Evolutionary conservation across 2,113 vertebrate species (phyloP).

Genomic region (Ailurus styani): DNA sequence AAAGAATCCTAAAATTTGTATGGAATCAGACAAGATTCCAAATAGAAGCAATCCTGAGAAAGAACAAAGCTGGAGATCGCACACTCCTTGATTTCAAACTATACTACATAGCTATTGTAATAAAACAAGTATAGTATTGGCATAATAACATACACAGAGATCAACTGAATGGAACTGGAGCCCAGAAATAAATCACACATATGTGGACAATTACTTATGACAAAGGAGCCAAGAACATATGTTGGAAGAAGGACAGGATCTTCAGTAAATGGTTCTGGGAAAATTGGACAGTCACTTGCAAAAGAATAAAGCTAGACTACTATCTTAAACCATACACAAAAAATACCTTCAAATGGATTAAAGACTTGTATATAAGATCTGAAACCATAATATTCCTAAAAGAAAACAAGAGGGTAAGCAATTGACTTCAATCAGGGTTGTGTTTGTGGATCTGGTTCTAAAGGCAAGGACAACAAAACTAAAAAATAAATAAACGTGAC

Average conservation of each 20-base stretch:
- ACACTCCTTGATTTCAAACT: neutral
- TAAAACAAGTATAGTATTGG: neutral
- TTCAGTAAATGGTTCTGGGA: neutral
- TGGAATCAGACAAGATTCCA: neutral
- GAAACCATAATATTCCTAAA: neutral
- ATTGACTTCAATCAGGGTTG: neutral
- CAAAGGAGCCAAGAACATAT: neutral
- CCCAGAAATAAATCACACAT: neutral
- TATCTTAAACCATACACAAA: neutral
- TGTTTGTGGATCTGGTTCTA: neutral
- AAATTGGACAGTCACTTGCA: neutral
- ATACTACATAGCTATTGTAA: neutral
- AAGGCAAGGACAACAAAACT: neutral
- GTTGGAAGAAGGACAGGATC: neutral
- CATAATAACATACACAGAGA: neutral
- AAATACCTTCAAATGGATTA: neutral
- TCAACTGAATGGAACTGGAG: neutral
- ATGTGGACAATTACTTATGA: neutral
- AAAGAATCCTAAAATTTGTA: neutral
- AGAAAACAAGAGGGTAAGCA: neutral
- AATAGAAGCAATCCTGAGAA: neutral
- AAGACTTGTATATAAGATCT: neutral
- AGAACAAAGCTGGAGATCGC: neutral
- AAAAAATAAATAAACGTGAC: neutral
- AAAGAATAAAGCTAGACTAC: neutral